Evolutionary conservation across 1,140 invertebrate species (phyloP), one percentile per base, ranked within the genome.

Genomic region (Luehdorfia chinensis): DNA sequence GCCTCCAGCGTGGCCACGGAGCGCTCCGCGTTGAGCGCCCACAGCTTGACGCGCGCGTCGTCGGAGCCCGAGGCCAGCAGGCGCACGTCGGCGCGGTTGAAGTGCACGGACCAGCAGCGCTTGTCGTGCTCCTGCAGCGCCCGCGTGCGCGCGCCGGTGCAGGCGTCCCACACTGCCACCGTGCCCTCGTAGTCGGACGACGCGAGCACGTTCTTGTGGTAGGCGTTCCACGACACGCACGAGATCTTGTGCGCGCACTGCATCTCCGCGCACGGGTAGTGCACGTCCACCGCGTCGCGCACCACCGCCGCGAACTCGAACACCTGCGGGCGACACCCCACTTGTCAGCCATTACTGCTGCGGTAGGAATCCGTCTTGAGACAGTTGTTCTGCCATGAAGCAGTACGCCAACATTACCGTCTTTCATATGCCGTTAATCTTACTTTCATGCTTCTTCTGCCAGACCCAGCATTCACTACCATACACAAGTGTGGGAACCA

Each of bases 181-280:
- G 93, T 95, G 13, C 97, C 97, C 84, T 98, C 97, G 83, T 98
- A 98, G 87, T 98, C 97, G 52, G 95, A 95, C n/a, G 95, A 97
- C 0, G 95, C 96, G 18, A 98, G 79, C 67, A 94, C 91, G 47
- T 92, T 90, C 85, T 98, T 98, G 68, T 96, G 95, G 79, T 97
- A 98, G 5, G 92, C 93, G 86, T 96, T 98, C 96, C 96, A 99
- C 33, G 94, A 95, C 0, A 98, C 92, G 87, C 96, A 98, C 4
- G 96, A 97, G 60, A 98, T 97, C 87, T 98, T 98, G 11, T 96
- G 97, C 66, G 90, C 92, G 36, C 95, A 98, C n/a, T 94, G 85
- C 94, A 99, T 97, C 84, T 98, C 97, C 4, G 93, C 91, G 52
- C 93, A 92, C 0, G 97, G 96, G 87, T 97, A 98, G 87, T 98